These are phyloP conservation scores for Adelognathus sp. DNA, from an alignment of 2,888 invertebrate species.

Conservation along the genomic window DNA sequence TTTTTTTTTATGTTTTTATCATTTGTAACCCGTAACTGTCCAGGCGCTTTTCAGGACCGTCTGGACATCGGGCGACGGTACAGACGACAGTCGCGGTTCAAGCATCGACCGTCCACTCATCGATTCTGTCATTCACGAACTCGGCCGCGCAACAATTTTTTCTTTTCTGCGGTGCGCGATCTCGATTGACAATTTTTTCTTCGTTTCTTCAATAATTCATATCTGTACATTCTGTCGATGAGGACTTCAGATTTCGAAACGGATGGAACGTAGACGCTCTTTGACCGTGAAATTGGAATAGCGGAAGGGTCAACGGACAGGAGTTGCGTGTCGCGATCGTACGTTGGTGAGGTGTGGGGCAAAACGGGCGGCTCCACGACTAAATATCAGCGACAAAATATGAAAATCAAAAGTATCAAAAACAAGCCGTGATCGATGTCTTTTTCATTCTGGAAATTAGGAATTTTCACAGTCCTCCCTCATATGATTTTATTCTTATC, in stretches of 20 bases:
- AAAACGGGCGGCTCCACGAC: too few relatives aligned
- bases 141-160: conserved; percentile 6
- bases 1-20: not conserved
- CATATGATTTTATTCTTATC: not conserved
- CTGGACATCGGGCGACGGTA: conserved; percentile 30
- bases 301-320: conserved; percentile 1
- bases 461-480: too few relatives aligned
- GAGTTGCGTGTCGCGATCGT: not conserved
- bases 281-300: conserved; percentile 28
- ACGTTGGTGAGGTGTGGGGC: too few relatives aligned
- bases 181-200: conserved; percentile 9
- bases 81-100: conserved; percentile 5
- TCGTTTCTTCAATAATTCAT: not conserved
- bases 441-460: too few relatives aligned
- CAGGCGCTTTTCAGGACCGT: not conserved
- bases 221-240: not conserved
- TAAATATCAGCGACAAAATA: too few relatives aligned
- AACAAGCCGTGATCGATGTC: too few relatives aligned
- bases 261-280: not conserved
- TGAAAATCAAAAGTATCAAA: too few relatives aligned
- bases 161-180: conserved; percentile 14
- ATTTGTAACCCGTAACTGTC: conserved; percentile 5
- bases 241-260: not conserved
- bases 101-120: conserved; percentile 49
- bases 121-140: conserved; percentile 49